phyloP scores from a whole-genome alignment of 1,140 invertebrate species.

The Brachionus rotundiformis region DNA sequence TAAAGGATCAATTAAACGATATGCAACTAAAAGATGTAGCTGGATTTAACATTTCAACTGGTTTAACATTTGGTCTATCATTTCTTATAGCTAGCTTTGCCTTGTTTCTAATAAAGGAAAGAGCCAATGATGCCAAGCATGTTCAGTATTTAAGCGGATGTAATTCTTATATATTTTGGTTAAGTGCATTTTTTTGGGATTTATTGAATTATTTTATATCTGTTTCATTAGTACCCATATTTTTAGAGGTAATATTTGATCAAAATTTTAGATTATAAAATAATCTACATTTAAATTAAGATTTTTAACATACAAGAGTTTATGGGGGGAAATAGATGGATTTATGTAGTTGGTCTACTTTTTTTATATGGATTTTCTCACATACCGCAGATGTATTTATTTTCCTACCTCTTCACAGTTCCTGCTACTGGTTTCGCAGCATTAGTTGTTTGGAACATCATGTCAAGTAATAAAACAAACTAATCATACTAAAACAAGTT shows the following conservation, averaged over 20 bases:
- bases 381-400: conserved; percentile 62
- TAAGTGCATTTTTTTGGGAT: conserved; percentile 74
- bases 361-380: conserved; percentile 61
- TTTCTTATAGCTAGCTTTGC: conserved; percentile 47
- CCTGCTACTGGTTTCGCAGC: conserved; percentile 62
- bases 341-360: conserved; percentile 27
- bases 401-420: conserved; percentile 60
- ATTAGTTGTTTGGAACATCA: conserved; percentile 54
- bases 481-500: neutral
- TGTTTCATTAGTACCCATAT: conserved; percentile 55
- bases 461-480: conserved; percentile 34
- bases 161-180: conserved; percentile 73
- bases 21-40: conserved; percentile 37
- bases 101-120: conserved; percentile 51
- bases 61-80: conserved; percentile 43
- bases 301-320: conserved; percentile 42
- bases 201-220: conserved; percentile 61
- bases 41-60: conserved; percentile 33
- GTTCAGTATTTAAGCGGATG: conserved; percentile 64
- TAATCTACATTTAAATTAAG: neutral
- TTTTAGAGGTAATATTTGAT: conserved; percentile 20
- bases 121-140: conserved; percentile 27
- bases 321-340: conserved; percentile 27
- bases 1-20: conserved; percentile 46
- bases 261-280: neutral